Evolutionary conservation across 2,888 invertebrate genomes (phyloP), one percentile per base, ranked within the genome.

Genomic region (Hermaeophaga mercurialis): DNA sequence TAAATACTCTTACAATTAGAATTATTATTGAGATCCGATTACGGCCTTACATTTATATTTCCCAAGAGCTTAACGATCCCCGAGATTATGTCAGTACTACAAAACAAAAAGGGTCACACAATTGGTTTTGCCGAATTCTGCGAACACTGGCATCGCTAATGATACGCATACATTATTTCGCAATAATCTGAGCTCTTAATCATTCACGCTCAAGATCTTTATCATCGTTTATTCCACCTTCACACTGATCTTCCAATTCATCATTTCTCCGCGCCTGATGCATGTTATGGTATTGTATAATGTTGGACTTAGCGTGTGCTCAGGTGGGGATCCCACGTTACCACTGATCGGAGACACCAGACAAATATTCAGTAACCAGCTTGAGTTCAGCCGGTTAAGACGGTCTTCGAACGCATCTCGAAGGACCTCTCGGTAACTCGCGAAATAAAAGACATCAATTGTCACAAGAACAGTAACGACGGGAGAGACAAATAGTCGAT

Each of bases 141-240:
- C 50, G 50, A 50, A 50, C 41, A 50, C 17, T 41, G 50, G 41
- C 28, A 33, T 50, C 63, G 65, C 62, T 68, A 69, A 69, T 67
- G 67, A 69, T 68, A 64, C 66, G 64, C 67, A 66, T 59, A 60
- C 58, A 64, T 60, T 55, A 66, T 69, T 69, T 69, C 70, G 68
- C 64, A 70, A 70, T 67, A 67, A 69, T 66, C 59, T 70, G 62
- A 70, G 65, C 70, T 69, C 69, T 70, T 70, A 70, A 69, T 70
- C 70, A 68, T 69, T 70, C 64, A 64, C 67, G 57, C 64, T 56
- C 64, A 66, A 71, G 71, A 72, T 72, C 71, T 69, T 39, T 39
- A 52, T 52, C 52, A 63, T 67, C 69, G 68, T 71, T 72, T 72
- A 73, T 72, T 72, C 71, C 71, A 67, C 71, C 71, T 70, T 72